Evolutionary conservation across 2,888 invertebrate species (phyloP), one percentile per base, ranked within the genome.

Genomic region (Galerucella pusilla): DNA sequence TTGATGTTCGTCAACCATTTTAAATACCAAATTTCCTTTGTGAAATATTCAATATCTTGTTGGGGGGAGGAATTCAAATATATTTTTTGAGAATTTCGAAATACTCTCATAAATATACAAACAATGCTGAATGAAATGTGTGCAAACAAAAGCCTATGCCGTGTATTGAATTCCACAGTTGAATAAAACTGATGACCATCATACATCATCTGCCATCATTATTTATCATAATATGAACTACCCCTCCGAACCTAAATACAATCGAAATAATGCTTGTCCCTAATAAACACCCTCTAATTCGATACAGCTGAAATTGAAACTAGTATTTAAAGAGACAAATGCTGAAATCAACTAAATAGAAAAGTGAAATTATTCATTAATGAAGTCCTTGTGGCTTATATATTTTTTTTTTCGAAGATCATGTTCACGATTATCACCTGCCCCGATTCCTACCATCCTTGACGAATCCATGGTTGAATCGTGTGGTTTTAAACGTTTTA

Each of bases 351-450:
- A 60, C 16, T 10, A 60, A 59, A 60, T 60, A 60, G 28, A 16
- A 60, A 16, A 60, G 59, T 20, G 20, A 60, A n/a, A 25, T 12
- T 60, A 60, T 25, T 60, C 10, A 61, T 61, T 28, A 61, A 28
- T 35, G 7, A 25, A 16, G 61, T 28, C 12, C 59, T 61, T 61
- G 61, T 35, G 61, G 61, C n/a, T 61, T 42, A 42, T 42, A 20
- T 28, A 20, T 60, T 11, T 7, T 60, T 59, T 20, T 59, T 16
- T 20, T 28, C 20, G 20, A 60, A 20, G 25, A 60, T 25, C 20
- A 20, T 35, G n/a, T 61, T 28, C 35, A 61, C 35, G 35, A 61
- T 61, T 61, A 35, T 61, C 61, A 61, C 61, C 61, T 61, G 61
- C 61, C 16, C 6, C 12, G 35, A 61, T 61, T 61, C 28, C 28